Base-by-base conservation (phyloP, 2,113 vertebrate genomes). In the Ivindomyrus marchei region DNA sequence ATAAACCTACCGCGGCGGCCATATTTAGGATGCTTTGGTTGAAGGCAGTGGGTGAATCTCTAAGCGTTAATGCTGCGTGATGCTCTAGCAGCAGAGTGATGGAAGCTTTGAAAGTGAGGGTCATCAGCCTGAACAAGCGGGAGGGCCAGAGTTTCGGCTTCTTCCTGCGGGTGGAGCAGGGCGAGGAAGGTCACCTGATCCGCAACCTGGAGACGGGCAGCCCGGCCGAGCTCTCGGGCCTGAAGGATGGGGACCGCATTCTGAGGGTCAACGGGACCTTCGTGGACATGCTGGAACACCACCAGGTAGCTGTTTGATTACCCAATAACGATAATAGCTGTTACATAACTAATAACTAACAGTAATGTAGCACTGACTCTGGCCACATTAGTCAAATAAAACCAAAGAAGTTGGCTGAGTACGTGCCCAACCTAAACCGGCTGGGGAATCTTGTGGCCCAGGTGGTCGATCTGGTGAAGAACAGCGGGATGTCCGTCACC, bases 181-280 rank as follows among this genome's bases (percentile, higher is more conserved):
- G 95, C 13, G 96, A 95, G 0, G 93, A 93, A 0, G 98, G 98
- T 6, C 98, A 99, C 91, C 94, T 99, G 93, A 93, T 99, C 91
- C 97, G 98, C 15, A 95, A 94, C 0, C 94, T 99, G 90, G 96
- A 96, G 84, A 95, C 94, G 93, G 92, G 94, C 9, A 97, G 98
- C 66, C 94, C 96, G 0, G 98, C 98, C 0, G 96, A 98, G 52
- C 92, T 96, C 90, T 97, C 97, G 0, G 98, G 98, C 17, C 95
- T 99, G 88, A 97, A 91, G 94, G 98, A 99, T 1, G 98, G 98
- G 74, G 98, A 99, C 93, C 95, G 98, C 70, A 92, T 99, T 74
- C 94, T 99, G 50, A 93, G 96, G 90, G 96, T 99, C 88, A 98
- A 98, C 0, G 96, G 97, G 0, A 92, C 92, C 50, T 98, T 97